phyloP scores from a whole-genome alignment of 2,888 invertebrate genomes.

The Microctonus brassicae region DNA sequence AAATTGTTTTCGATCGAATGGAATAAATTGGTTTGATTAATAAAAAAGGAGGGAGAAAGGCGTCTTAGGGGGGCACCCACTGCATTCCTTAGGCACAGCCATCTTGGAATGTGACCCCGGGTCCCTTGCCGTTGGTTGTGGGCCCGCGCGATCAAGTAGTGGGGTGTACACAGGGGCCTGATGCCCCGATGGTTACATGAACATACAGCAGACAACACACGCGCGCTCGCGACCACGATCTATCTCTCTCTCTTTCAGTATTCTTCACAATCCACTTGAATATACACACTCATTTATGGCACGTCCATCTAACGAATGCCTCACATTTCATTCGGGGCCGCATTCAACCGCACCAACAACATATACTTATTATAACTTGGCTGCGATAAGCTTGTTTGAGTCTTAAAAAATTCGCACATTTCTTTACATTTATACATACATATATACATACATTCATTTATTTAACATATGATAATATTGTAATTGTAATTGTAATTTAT shows the following conservation, averaged over 20 bases:
- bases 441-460: too few species aligned
- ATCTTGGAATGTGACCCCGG: conserved; percentile 71
- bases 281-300: conserved; percentile 10
- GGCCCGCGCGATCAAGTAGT: conserved; percentile 56
- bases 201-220: not conserved
- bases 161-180: conserved; percentile 45
- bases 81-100: conserved; percentile 70
- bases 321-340: not conserved
- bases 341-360: not conserved
- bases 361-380: not conserved
- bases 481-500: not conserved
- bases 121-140: conserved; percentile 45
- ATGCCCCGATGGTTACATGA: conserved; percentile 36
- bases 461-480: too few species aligned
- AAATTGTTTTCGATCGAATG: conserved; percentile 57
- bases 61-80: conserved; percentile 68
- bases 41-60: conserved; percentile 66
- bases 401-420: not conserved
- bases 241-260: not conserved
- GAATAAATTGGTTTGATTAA: conserved; percentile 64
- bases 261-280: conserved; percentile 4
- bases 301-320: not conserved
- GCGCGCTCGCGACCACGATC: too few species aligned
- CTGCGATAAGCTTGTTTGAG: not conserved
- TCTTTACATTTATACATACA: too few species aligned